A percentile compares a stretch with the other conserved stretches of the same genome.
phyloP scores from a whole-genome alignment of 2,113 vertebrate genomes.

The human (Homo sapiens) region GRCh38 chr4:5102001-5102500 shows the following conservation, averaged over 20 bases:
- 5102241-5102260: not conserved
- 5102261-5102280: fast-evolving
- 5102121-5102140: too few relatives aligned
- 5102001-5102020: not conserved
- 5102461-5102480: fast-evolving
- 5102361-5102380: not conserved
- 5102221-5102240: not conserved
- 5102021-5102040: not conserved
- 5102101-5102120: not conserved
- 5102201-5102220: not conserved
- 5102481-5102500: fast-evolving
- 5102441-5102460: too few relatives aligned
- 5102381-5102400: not conserved
- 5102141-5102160: not conserved
- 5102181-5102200: not conserved
- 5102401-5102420: not conserved
- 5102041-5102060: fast-evolving
- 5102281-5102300: not conserved
- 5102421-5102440: too few relatives aligned
- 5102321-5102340: not conserved
- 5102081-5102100: not conserved
- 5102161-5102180: not conserved
- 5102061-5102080: too few relatives aligned
- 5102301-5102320: not conserved
- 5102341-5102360: not conserved